phyloP scores from a whole-genome alignment of 2,113 vertebrate species.

The Syrrhaptes paradoxus region DNA sequence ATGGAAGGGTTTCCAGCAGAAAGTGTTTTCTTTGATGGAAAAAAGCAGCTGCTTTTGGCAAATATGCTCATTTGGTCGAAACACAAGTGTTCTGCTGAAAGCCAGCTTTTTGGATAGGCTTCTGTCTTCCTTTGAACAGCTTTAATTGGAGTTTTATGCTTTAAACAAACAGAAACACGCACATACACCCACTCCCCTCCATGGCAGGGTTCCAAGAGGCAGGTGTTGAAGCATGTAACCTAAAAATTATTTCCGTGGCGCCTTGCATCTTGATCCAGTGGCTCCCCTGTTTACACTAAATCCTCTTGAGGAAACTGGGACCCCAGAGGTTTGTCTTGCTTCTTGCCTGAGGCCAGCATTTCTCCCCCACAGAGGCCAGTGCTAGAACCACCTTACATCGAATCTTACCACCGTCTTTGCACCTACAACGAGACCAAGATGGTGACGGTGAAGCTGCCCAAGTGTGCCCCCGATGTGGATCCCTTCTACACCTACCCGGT shows the following conservation, averaged over 20 bases:
- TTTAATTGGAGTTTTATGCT: not conserved
- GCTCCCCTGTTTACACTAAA: not conserved
- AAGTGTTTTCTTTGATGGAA: not conserved
- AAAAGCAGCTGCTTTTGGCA: constrained; percentile 11
- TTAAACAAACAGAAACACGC: not conserved
- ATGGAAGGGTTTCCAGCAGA: not conserved
- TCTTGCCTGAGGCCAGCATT: not conserved
- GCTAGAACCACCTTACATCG: constrained; percentile 87
- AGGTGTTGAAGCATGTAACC: not conserved
- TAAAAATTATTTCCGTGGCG: not conserved
- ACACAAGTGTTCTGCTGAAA: not conserved
- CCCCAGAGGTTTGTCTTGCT: not conserved
- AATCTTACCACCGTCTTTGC: constrained; percentile 88
- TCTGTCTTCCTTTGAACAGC: not conserved
- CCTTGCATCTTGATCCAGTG: not conserved
- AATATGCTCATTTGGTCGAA: not conserved
- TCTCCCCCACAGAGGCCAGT: constrained; percentile 81
- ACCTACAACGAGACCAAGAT: constrained; percentile 89
- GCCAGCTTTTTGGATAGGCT: not conserved
- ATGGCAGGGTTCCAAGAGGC: not conserved
- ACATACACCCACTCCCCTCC: not conserved
- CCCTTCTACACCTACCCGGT: constrained; percentile 88
- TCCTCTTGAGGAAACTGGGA: not conserved
- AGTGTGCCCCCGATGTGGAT: constrained; percentile 77
- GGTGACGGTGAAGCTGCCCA: constrained; percentile 84